phyloP scores from a whole-genome alignment of 2,888 invertebrate species.

The Melanostoma mellinum region DNA sequence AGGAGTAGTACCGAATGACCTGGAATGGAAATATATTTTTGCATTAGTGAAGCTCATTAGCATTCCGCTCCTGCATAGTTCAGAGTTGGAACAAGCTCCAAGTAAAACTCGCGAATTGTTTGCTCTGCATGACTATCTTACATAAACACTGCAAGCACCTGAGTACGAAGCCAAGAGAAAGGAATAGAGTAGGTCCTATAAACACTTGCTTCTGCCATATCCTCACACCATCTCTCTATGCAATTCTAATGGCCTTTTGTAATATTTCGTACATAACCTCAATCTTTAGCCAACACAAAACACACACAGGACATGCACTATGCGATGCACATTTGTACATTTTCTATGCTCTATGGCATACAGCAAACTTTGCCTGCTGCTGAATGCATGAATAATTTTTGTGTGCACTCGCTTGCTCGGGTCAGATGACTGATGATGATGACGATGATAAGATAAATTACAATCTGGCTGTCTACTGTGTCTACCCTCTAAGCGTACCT shows the following conservation, averaged over 20 bases:
- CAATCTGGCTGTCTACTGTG: conserved; percentile 30
- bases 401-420: conserved; percentile 25
- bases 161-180: conserved; percentile 7
- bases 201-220: conserved; percentile 33
- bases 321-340: too few species aligned
- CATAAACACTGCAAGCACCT: conserved; percentile 14
- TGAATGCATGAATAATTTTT: conserved; percentile 67
- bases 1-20: too few species aligned
- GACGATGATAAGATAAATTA: conserved; percentile 63
- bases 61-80: too few species aligned
- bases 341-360: conserved; percentile 17
- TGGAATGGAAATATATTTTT: too few species aligned
- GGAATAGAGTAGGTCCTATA: not conserved
- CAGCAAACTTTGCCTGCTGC: conserved; percentile 29
- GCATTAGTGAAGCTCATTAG: too few species aligned
- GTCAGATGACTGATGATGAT: conserved; percentile 63
- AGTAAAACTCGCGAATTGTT: not conserved
- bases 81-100: too few species aligned
- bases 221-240: conserved; percentile 13
- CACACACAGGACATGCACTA: conserved; percentile 39
- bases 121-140: conserved; percentile 34
- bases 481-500: not conserved
- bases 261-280: conserved; percentile 62
- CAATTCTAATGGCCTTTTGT: conserved; percentile 55
- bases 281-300: conserved; percentile 23